These are phyloP conservation scores for Hyperoodon ampullatus DNA, from an alignment of 2,113 vertebrate genomes.

Conservation along the genomic window DNA sequence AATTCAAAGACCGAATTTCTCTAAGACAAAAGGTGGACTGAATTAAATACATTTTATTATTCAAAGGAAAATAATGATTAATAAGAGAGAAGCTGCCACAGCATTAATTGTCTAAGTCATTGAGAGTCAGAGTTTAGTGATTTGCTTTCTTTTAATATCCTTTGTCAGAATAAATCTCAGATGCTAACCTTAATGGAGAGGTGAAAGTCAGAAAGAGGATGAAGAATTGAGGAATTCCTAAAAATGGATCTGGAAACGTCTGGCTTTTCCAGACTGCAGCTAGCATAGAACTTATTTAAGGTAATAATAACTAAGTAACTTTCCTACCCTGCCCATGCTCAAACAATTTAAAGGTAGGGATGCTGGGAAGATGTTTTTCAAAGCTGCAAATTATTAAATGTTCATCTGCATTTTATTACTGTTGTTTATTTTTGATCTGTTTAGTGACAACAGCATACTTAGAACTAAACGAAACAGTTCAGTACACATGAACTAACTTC, in stretches of 20 bases:
- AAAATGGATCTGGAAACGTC: not conserved
- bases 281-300: slow-evolving; percentile 13
- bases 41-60: slow-evolving; percentile 42
- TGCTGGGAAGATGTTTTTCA: not conserved
- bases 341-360: not conserved
- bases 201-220: not conserved
- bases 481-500: not conserved
- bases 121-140: slow-evolving; percentile 25
- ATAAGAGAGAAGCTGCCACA: not conserved
- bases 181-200: not conserved
- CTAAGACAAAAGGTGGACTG: slow-evolving; percentile 12
- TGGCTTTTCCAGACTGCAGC: not conserved
- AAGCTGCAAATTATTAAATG: not conserved
- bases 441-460: not conserved
- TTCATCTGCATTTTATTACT: not conserved
- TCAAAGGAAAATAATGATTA: slow-evolving; percentile 41
- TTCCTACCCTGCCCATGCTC: not conserved
- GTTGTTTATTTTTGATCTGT: not conserved
- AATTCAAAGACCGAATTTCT: slow-evolving; percentile 28
- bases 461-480: not conserved
- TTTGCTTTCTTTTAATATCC: slow-evolving; percentile 38
- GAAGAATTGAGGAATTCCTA: not conserved
- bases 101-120: not conserved
- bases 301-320: not conserved
- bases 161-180: slow-evolving; percentile 53